Conservation (phyloP, 2,113 vertebrate genomes). For the Pithys albifrons region DNA sequence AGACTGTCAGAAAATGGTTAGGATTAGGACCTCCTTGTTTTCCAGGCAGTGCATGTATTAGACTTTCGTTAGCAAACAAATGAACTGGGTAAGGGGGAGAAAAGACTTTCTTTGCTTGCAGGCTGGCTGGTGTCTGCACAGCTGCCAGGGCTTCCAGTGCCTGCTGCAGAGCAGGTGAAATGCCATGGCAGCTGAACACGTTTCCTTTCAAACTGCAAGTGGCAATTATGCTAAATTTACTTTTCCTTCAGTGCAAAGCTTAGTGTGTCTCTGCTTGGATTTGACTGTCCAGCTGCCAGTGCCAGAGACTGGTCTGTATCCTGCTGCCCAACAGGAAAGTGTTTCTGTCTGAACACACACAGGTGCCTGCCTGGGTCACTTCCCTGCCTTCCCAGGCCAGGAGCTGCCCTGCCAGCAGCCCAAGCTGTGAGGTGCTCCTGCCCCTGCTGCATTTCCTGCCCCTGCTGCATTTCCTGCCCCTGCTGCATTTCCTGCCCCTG, state of each 20-base stretch:
- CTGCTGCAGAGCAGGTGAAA: not conserved
- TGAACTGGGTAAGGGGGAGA: not conserved
- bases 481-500: conserved; percentile 18
- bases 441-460: conserved; percentile 56
- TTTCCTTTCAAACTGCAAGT: not conserved
- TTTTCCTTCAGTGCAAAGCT: not conserved
- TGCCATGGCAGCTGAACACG: not conserved
- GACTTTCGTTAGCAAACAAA: not conserved
- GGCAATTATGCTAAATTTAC: rapidly evolving
- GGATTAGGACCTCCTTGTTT: not conserved
- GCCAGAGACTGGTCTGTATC: not conserved
- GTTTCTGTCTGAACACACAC: not conserved
- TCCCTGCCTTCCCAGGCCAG: conserved; percentile 48
- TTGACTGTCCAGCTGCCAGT: not conserved
- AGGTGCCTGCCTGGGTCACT: conserved; percentile 66
- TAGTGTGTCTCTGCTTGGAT: not conserved
- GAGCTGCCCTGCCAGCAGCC: not conserved
- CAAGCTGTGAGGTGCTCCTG: conserved; percentile 44
- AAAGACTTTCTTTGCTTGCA: not conserved
- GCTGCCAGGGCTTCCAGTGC: not conserved
- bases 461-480: conserved; percentile 39
- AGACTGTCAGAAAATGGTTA: not conserved
- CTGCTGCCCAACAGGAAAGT: conserved; percentile 43
- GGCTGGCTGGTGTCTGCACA: not conserved
- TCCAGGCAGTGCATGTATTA: not conserved